These are phyloP conservation scores for Arrhopalites spinosus DNA, from an alignment of 2,888 invertebrate species.

Conservation along the genomic window DNA sequence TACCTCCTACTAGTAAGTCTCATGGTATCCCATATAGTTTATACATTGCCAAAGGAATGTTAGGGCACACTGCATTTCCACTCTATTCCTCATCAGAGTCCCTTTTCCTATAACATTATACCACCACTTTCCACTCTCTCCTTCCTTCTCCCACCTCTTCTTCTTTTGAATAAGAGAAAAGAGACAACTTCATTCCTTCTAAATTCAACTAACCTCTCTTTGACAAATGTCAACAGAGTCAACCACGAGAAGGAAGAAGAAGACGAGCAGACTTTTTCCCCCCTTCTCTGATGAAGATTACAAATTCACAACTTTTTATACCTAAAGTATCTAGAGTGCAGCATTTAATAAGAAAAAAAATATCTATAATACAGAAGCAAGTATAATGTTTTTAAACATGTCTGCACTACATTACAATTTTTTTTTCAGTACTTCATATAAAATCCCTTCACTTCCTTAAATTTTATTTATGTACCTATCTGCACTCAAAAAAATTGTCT, in stretches of 20 bases:
- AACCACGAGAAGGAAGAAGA: constrained; percentile 15
- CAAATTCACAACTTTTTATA: constrained; percentile 3
- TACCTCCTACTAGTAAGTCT: background rate
- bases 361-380: no score
- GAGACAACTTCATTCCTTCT: background rate
- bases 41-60: background rate
- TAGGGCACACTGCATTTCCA: background rate
- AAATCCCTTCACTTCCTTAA: background rate
- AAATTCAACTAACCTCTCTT: constrained; percentile 6
- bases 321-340: background rate
- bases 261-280: constrained; percentile 8
- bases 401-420: background rate
- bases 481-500: constrained; percentile 9
- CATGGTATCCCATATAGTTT: background rate
- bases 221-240: constrained; percentile 18
- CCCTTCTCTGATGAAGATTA: constrained; percentile 10
- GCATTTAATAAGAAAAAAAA: background rate
- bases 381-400: no score
- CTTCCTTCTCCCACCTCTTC: background rate
- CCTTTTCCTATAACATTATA: constrained; percentile 1
- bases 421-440: background rate
- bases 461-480: background rate
- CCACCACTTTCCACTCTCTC: background rate
- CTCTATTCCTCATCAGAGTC: constrained; percentile 1
- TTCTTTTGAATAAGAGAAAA: background rate